These are phyloP conservation scores for Nematopogon swammerdamellus DNA, from an alignment of 2,888 invertebrate species.

Conservation along the genomic window DNA sequence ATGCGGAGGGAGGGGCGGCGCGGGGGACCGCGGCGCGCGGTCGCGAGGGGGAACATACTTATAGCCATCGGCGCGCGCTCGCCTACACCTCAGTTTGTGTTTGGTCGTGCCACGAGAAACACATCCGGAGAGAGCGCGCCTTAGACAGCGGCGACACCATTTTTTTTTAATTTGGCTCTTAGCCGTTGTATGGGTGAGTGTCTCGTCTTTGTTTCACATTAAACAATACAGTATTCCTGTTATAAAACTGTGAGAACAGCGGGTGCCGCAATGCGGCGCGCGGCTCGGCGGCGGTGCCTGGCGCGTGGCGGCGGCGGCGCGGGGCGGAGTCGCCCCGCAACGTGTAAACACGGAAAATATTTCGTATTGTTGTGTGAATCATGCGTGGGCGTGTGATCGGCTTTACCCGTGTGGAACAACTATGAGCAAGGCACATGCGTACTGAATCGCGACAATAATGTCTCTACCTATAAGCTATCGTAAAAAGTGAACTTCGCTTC, in stretches of 20 bases:
- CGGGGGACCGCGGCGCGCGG: background rate
- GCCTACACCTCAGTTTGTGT: conserved; percentile 32
- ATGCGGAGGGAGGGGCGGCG: background rate
- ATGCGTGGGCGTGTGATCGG: too few species aligned
- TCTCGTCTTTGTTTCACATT: conserved; percentile 8
- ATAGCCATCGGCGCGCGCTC: background rate
- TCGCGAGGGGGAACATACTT: background rate
- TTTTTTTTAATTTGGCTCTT: conserved; percentile 58
- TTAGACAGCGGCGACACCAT: conserved; percentile 38
- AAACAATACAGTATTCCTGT: background rate
- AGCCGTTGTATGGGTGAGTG: conserved; percentile 58
- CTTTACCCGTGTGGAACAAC: too few species aligned
- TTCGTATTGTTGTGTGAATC: too few species aligned
- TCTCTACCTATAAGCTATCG: too few species aligned
- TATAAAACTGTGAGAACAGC: background rate
- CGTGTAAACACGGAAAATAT: too few species aligned
- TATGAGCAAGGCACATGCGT: too few species aligned
- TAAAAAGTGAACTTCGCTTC: too few species aligned
- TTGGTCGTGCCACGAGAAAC: conserved; percentile 26
- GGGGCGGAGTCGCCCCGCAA: too few species aligned
- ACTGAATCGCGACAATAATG: too few species aligned
- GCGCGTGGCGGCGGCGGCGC: background rate
- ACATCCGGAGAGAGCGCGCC: conserved; percentile 38
- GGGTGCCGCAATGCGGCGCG: background rate
- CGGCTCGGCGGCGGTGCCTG: conserved; percentile 1